phyloP scores from a whole-genome alignment of 2,113 vertebrate species.

The Tympanuchus pallidicinctus region DNA sequence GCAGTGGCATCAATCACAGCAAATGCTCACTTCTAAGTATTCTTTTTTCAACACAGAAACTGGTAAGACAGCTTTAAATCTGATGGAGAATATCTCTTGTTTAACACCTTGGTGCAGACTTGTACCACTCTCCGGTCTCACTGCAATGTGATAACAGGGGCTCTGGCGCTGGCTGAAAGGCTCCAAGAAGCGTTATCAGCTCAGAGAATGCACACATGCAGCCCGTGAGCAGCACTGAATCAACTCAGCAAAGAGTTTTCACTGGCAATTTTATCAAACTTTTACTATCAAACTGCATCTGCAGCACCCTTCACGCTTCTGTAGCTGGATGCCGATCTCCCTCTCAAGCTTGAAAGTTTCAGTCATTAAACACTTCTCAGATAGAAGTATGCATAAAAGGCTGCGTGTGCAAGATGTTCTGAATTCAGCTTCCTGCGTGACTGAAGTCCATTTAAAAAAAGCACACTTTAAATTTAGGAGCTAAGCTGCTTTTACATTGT shows the following conservation, averaged over 20 bases:
- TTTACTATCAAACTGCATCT: neutral
- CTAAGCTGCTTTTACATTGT: neutral
- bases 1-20: neutral
- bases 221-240: neutral
- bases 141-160: rapidly evolving
- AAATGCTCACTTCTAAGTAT: neutral
- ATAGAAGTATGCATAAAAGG: neutral
- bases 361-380: neutral
- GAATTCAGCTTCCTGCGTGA: neutral
- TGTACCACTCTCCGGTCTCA: neutral
- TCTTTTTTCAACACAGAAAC: neutral
- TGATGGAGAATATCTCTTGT: rapidly evolving
- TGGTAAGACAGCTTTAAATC: neutral
- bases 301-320: neutral
- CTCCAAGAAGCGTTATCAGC: neutral
- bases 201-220: rapidly evolving
- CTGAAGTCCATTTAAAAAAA: neutral
- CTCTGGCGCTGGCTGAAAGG: neutral
- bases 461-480: neutral
- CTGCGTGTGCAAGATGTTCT: rapidly evolving
- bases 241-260: neutral
- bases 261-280: neutral
- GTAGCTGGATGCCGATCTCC: neutral
- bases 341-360: neutral
- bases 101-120: neutral